Evolutionary conservation across 2,888 invertebrate species (phyloP), one percentile per base, ranked within the genome.

Genomic region (Xanthorhoe designata): DNA sequence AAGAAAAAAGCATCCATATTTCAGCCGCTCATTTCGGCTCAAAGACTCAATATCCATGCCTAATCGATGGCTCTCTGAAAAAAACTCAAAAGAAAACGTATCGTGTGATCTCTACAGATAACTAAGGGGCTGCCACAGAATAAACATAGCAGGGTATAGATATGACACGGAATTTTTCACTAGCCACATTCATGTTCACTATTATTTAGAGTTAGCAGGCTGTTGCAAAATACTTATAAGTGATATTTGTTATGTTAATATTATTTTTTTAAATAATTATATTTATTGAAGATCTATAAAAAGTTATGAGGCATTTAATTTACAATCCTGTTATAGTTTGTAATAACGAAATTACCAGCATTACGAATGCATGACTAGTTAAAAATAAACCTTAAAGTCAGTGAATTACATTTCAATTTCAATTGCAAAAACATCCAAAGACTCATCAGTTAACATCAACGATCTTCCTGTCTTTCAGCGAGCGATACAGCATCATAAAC

Each of bases 61-160:
- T 78, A 82, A 85, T 84, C 83, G 84, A 84, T 83, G 82, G 72
- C 76, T 75, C 81, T 81, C 70, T 70, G 68, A 78, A 83, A 81
- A 89, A 86, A 89, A 88, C 87, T 87, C 86, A 63, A 62, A 66
- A 58, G 86, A 84, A 86, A 62, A 45, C 63, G 58, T 65, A 86
- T 86, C 87, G 87, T 87, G 79, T 89, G 88, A 90, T 89, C 88
- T 88, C 83, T 82, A 76, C 79, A 87, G 90, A 90, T 89, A 90
- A 84, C 88, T 84, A 81, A 81, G 84, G 84, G 83, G 82, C 13
- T 56, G 50, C 3, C 62, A 49, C 35, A 66, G 66, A 58, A 42
- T 58, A 59, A 24, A 13, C 6, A 18, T 51, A 42, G 19, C n/a
- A 19, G 54, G 2, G n/a, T 32, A 8, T 15, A 38, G 57, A 63